These are phyloP conservation scores for Lordiphosa mommai DNA, from an alignment of 1,140 invertebrate species.

Conservation along the genomic window DNA sequence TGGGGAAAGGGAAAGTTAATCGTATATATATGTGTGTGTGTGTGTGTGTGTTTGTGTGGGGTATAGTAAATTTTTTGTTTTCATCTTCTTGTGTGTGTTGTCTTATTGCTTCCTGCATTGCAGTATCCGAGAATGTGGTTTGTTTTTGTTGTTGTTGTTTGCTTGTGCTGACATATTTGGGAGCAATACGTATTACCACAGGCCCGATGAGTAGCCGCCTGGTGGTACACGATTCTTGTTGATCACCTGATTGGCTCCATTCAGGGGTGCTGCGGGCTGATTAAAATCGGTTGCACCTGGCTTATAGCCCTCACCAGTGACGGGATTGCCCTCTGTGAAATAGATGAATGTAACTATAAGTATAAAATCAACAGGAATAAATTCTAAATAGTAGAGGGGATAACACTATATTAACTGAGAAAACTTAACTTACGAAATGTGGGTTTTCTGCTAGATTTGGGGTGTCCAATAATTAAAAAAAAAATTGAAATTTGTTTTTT, in stretches of 20 bases:
- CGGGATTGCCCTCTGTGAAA: slow-evolving; percentile 81
- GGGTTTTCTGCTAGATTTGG: too few species aligned
- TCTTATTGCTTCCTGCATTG: slow-evolving; percentile 6
- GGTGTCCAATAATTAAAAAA: too few species aligned
- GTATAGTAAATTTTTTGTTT: background rate
- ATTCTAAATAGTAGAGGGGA: background rate
- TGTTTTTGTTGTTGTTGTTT: slow-evolving; percentile 23
- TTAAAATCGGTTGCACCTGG: slow-evolving; percentile 50
- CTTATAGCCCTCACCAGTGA: slow-evolving; percentile 81
- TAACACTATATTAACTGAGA: too few species aligned
- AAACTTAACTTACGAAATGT: too few species aligned
- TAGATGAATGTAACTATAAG: slow-evolving; percentile 2
- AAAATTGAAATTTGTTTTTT: too few species aligned
- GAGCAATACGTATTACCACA: slow-evolving; percentile 78
- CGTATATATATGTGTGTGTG: background rate
- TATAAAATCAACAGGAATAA: background rate
- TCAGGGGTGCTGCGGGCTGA: slow-evolving; percentile 40
- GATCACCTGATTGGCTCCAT: slow-evolving; percentile 67
- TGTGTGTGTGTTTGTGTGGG: background rate
- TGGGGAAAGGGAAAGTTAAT: too few species aligned
- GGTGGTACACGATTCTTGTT: slow-evolving; percentile 80
- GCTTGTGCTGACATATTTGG: slow-evolving; percentile 28
- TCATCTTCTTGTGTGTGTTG: slow-evolving; percentile 17
- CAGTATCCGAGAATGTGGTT: too few species aligned
- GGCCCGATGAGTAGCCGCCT: slow-evolving; percentile 81